These are phyloP conservation scores for Lepeophtheirus nordmannii DNA, from an alignment of 2,888 invertebrate genomes.

Conservation along the genomic window DNA sequence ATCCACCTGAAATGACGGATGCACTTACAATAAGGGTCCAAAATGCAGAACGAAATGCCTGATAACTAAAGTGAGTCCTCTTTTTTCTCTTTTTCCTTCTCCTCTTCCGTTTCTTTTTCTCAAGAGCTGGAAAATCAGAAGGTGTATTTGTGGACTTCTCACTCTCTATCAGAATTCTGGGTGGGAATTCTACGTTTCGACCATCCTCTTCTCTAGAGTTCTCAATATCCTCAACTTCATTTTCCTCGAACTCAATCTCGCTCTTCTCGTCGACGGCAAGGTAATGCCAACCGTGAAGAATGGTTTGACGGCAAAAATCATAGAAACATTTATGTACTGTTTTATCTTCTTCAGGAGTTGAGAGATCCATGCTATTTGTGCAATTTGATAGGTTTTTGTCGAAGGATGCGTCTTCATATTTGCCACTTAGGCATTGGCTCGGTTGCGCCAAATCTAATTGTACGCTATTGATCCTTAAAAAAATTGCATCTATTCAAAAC, in stretches of 20 bases:
- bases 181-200: background rate
- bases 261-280: slow-evolving; percentile 9
- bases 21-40: slow-evolving; percentile 20
- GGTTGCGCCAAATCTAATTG: too few species aligned
- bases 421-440: too few species aligned
- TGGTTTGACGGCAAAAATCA: slow-evolving; percentile 24
- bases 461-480: too few species aligned
- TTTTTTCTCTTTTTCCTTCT: background rate
- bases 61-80: background rate
- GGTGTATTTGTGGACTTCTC: background rate
- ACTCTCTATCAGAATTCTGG: background rate
- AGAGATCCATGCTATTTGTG: background rate
- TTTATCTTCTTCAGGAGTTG: background rate
- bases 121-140: background rate
- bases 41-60: slow-evolving; percentile 15
- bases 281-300: slow-evolving; percentile 25
- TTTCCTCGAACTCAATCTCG: background rate
- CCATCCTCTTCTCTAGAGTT: too few species aligned
- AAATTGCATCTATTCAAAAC: too few species aligned
- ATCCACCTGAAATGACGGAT: slow-evolving; percentile 22
- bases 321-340: slow-evolving; percentile 21
- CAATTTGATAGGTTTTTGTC: too few species aligned
- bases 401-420: too few species aligned
- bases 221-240: background rate
- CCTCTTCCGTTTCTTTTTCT: background rate